These are phyloP conservation scores for Amphiprion percula DNA, from an alignment of 2,113 vertebrate species.

Conservation along the genomic window DNA sequence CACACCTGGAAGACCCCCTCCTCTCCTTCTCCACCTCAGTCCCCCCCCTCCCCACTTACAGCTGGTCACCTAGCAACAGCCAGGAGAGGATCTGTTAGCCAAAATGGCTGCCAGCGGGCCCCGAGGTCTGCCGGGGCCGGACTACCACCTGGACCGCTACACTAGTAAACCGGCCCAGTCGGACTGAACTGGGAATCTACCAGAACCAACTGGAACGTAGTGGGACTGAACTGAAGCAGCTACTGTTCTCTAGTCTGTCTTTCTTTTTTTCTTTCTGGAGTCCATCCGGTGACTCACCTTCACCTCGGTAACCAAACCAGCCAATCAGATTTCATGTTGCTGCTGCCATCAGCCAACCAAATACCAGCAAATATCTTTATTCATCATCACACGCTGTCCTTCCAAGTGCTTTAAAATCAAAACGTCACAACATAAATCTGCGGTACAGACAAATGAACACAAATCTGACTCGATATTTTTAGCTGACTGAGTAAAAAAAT, in stretches of 20 bases:
- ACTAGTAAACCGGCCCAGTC: not conserved
- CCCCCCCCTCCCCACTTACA: constrained; percentile 3
- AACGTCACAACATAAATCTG: no score
- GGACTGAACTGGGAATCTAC: not conserved
- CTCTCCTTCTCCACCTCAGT: constrained; percentile 9
- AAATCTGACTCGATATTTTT: no score
- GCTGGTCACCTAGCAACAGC: constrained; percentile 33
- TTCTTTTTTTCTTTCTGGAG: not conserved
- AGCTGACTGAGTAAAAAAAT: no score
- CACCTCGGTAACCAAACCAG: constrained; percentile 26
- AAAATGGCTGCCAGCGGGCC: not conserved
- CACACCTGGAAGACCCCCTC: constrained; percentile 24
- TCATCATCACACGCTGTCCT: no score
- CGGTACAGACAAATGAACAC: no score
- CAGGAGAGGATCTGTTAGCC: not conserved
- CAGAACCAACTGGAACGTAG: constrained; percentile 14
- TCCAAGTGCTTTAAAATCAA: no score
- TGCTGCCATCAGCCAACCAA: not conserved
- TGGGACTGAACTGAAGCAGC: not conserved
- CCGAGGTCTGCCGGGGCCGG: no score
- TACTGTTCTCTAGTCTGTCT: not conserved
- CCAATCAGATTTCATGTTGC: constrained; percentile 30
- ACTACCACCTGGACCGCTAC: not conserved
- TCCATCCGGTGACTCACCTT: not conserved
- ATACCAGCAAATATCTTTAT: no score